These are phyloP conservation scores for Austrolebias charrua DNA, from an alignment of 2,797 vertebrate genomes.

Conservation along the genomic window DNA sequence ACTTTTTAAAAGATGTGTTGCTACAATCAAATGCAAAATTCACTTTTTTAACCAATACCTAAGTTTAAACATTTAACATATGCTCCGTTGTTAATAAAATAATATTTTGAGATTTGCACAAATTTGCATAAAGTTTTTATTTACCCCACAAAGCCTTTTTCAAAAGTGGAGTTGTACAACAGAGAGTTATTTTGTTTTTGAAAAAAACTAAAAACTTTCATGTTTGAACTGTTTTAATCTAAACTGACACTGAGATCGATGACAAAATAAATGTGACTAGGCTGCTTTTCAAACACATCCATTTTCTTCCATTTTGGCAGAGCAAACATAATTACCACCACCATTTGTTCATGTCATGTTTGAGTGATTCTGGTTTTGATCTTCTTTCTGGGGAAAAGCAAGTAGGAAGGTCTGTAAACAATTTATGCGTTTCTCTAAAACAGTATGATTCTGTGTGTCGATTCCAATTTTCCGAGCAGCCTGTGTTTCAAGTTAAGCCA, in stretches of 20 bases:
- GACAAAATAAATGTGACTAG: slow-evolving; percentile 8
- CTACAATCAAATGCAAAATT: no score
- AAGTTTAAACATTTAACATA: no score
- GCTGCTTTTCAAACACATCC: slow-evolving; percentile 17
- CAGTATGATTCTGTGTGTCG: slow-evolving; percentile 33
- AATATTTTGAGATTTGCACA: no score
- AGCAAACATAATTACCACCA: slow-evolving; percentile 12
- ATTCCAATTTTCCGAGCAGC: slow-evolving; percentile 44
- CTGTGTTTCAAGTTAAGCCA: slow-evolving; percentile 38
- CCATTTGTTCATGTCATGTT: background rate
- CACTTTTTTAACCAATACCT: no score
- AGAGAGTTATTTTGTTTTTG: slow-evolving; percentile 1
- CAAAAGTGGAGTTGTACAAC: no score
- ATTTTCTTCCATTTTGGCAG: slow-evolving; percentile 15
- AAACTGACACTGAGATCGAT: background rate
- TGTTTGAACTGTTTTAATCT: background rate
- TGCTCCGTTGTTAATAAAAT: no score
- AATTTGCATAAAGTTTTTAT: no score
- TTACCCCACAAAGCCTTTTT: background rate
- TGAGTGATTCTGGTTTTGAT: slow-evolving; percentile 13
- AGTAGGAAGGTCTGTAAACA: slow-evolving; percentile 36
- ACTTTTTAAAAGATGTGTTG: no score
- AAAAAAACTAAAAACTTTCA: background rate
- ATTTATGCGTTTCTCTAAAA: slow-evolving; percentile 40
- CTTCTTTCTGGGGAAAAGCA: slow-evolving; percentile 12